Evolutionary conservation across 1,140 invertebrate species (phyloP), one percentile per base, ranked within the genome.

Genomic region (Zaprionus ornatus): DNA sequence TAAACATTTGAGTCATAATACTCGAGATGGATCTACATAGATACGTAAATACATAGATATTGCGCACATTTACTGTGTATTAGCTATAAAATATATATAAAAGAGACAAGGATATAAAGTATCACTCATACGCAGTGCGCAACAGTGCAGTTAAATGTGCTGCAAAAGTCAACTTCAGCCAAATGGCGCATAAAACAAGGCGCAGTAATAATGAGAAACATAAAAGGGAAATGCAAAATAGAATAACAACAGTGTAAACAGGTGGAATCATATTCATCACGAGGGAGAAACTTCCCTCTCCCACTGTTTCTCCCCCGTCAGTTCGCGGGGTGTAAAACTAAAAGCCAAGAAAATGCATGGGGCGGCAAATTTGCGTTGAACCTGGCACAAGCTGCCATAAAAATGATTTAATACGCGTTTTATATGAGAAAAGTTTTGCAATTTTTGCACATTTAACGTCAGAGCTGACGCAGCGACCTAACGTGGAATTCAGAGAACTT

Each of bases 341-440:
- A 64, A 56, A 57, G 23, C 52, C 23, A 59, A 55, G 56, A 70
- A 48, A 57, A 69, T 68, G 60, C 32, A 59, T 40, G 54, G 23
- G 17, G 32, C 35, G 60, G 52, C 50, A 63, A 74, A 74, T 69
- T 69, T 74, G 66, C 57, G 65, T 72, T 57, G 27, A 35, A 67
- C 37, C 37, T 60, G 48, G 9, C 65, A 37, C 23, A 54, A 23
- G 29, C 56, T 76, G 68, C 62, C 74, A 76, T 76, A 76, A 76
- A 76, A 72, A 76, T 76, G 74, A 76, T 76, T 72, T 76, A 76
- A 76, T 76, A 72, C 71, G 68, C 74, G 60, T 66, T 76, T 76
- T 76, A 76, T 76, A 76, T 76, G 74, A 76, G 74, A 72, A 76
- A 76, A 76, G 68, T 76, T 76, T 76, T 65, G 68, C 74, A 76